Base-by-base conservation (phyloP, 2,797 vertebrate species). In the Limosa lapponica region DNA sequence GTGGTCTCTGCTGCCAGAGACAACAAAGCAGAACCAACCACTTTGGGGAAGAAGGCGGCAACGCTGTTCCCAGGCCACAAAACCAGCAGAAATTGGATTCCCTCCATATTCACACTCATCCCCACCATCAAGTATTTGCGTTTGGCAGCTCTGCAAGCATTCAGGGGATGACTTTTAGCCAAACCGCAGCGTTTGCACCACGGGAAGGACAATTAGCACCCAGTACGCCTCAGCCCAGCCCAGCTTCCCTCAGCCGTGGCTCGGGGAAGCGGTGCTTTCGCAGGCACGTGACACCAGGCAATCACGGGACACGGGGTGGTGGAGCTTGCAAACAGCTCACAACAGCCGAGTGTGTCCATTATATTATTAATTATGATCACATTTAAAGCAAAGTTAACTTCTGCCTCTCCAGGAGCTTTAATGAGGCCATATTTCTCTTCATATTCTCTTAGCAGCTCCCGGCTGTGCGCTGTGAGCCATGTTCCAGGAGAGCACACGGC, bases 91-190 rank as follows among this genome's bases (percentile, higher is more conserved):
- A 85, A 67, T 0, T 20, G 20, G n/a, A 62, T 78, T 80, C 43
- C 1, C 2, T 69, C 51, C 3, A 1, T 28, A 28, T 58, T 66
- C 32, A 61, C 27, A 13, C 23, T 66, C n/a, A 66, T n/a, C 18
- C 17, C n/a, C 16, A 20, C 23, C 25, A 22, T 10, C 8, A 4
- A 0, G 0, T 6, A 25, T n/a, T 52, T 80, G 39, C 1, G 2
- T 77, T 73, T 57, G 57, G 20, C 28, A 80, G 44, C 34, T 81
- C 51, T 58, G 39, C 23, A 39, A 41, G 48, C 24, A 39, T 39
- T 39, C 11, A 11, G 36, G 61, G 58, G 58, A 19, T 49, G 27
- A 11, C 10, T 61, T 89, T 72, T 54, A 65, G 43, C 19, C 8
- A 46, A 46, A 16, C 4, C 49, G 44, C 1, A 24, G 20, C 41